phyloP scores from a whole-genome alignment of 2,888 invertebrate genomes.

The Zygothrica quintamaculata region DNA sequence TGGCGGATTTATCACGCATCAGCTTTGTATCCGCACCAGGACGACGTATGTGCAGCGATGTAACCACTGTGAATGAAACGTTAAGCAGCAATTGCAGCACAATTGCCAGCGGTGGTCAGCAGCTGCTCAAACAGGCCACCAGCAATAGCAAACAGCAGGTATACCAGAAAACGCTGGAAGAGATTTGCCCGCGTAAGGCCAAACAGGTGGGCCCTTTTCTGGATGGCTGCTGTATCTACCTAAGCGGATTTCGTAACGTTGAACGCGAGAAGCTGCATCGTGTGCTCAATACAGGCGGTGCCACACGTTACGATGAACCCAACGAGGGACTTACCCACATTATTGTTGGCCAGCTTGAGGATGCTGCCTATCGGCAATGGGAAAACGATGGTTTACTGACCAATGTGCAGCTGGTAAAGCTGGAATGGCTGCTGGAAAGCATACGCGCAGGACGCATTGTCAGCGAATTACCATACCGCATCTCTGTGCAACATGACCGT shows the following conservation, averaged over 20 bases:
- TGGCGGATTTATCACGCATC: slow-evolving; percentile 82
- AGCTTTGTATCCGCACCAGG: slow-evolving; percentile 60
- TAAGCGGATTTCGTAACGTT: slow-evolving; percentile 88
- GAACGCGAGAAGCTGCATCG: slow-evolving; percentile 89
- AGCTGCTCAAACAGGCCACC: slow-evolving; percentile 61
- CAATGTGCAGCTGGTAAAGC: slow-evolving; percentile 86
- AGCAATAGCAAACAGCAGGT: slow-evolving; percentile 11
- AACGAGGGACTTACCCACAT: slow-evolving; percentile 92
- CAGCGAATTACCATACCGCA: slow-evolving; percentile 83
- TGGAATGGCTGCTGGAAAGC: slow-evolving; percentile 91
- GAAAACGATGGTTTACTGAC: slow-evolving; percentile 69
- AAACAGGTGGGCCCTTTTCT: slow-evolving; percentile 92
- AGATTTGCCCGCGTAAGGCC: slow-evolving; percentile 88
- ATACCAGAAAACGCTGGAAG: slow-evolving; percentile 65
- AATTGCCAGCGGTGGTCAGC: slow-evolving; percentile 39
- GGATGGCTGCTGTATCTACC: slow-evolving; percentile 93
- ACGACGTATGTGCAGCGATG: slow-evolving; percentile 63
- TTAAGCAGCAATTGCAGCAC: slow-evolving; percentile 38
- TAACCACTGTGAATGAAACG: slow-evolving; percentile 70
- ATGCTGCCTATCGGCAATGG: slow-evolving; percentile 85
- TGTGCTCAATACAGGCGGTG: slow-evolving; percentile 92
- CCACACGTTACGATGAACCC: slow-evolving; percentile 91
- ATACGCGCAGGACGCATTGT: slow-evolving; percentile 87
- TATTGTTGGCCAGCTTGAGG: slow-evolving; percentile 88
- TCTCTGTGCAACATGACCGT: slow-evolving; percentile 71